Percentiles rank a stretch among this genome's conserved stretches.
Conservation (phyloP, 1,140 invertebrate genomes). For the Drosophila lacteicornis region DNA sequence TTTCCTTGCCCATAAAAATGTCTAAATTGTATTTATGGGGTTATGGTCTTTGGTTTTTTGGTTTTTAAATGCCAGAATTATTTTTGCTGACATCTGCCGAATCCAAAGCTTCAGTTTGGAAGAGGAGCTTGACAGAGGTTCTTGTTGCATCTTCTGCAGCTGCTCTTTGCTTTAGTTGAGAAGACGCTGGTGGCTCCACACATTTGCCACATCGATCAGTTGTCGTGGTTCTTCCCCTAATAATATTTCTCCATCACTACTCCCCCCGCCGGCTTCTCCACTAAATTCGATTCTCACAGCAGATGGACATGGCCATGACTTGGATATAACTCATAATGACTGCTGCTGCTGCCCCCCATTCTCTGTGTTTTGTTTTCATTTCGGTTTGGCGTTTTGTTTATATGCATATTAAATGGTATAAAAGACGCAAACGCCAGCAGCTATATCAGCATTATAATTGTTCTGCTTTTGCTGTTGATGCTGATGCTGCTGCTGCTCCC, state of each 20-base stretch:
- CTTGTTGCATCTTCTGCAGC: conserved; percentile 8
- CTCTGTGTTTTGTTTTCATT: conserved; percentile 24
- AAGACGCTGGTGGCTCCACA: conserved; percentile 4
- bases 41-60: not conserved
- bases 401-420: conserved; percentile 54
- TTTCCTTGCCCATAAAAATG: not conserved
- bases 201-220: conserved; percentile 74
- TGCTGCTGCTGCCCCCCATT: conserved; percentile 14
- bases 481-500: not conserved
- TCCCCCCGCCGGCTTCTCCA: not conserved
- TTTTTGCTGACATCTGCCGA: conserved; percentile 1
- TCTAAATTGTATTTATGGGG: not conserved
- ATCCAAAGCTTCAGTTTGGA: conserved; percentile 1
- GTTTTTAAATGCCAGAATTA: not conserved
- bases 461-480: conserved; percentile 40
- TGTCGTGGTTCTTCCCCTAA: conserved; percentile 13
- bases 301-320: conserved; percentile 43
- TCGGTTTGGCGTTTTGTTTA: conserved; percentile 43
- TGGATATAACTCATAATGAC: conserved; percentile 53
- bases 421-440: conserved; percentile 51
- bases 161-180: conserved; percentile 4
- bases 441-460: conserved; percentile 52
- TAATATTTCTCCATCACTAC: not conserved
- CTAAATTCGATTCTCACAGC: conserved; percentile 28
- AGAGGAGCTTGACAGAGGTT: conserved; percentile 8